Evolutionary conservation across 2,113 vertebrate genomes (phyloP).

Genomic region (Psittacula cyanocephala): DNA sequence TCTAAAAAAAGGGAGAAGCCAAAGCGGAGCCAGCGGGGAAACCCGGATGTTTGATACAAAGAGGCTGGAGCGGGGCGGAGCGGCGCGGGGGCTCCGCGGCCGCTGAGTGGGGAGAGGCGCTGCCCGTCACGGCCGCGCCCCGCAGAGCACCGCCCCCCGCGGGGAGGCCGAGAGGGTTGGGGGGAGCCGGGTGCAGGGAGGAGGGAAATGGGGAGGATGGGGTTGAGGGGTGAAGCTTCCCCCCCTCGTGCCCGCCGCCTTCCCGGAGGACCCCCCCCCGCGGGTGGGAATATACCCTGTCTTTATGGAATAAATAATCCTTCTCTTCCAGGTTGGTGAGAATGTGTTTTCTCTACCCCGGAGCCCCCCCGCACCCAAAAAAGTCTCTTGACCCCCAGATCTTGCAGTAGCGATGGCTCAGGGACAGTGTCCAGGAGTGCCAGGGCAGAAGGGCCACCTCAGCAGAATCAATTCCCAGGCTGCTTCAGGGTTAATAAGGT

Average conservation of each 20-base stretch:
- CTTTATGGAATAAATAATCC: not conserved
- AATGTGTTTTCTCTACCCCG: too few relatives aligned
- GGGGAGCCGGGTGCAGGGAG: not conserved
- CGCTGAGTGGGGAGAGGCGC: not conserved
- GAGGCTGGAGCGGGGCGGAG: slow-evolving; percentile 64
- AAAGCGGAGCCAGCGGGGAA: slow-evolving; percentile 78
- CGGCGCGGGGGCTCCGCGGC: not conserved
- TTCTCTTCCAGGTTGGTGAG: not conserved
- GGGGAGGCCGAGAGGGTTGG: not conserved
- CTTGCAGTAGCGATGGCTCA: not conserved
- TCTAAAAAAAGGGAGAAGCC: slow-evolving; percentile 69
- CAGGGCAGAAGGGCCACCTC: not conserved
- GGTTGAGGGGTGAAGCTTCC: not conserved
- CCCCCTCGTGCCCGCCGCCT: not conserved
- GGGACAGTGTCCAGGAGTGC: not conserved
- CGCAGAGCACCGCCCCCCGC: not conserved
- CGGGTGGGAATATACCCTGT: not conserved
- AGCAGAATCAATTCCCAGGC: not conserved
- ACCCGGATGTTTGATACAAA: slow-evolving; percentile 95
- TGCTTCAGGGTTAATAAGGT: not conserved
- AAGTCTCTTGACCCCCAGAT: not conserved
- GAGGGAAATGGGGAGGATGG: not conserved
- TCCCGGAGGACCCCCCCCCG: not conserved
- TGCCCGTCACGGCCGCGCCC: not conserved
- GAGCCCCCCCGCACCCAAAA: too few relatives aligned